Evolutionary conservation across 2,113 vertebrate genomes (phyloP).

Genomic region (Peucedramus taeniatus): DNA sequence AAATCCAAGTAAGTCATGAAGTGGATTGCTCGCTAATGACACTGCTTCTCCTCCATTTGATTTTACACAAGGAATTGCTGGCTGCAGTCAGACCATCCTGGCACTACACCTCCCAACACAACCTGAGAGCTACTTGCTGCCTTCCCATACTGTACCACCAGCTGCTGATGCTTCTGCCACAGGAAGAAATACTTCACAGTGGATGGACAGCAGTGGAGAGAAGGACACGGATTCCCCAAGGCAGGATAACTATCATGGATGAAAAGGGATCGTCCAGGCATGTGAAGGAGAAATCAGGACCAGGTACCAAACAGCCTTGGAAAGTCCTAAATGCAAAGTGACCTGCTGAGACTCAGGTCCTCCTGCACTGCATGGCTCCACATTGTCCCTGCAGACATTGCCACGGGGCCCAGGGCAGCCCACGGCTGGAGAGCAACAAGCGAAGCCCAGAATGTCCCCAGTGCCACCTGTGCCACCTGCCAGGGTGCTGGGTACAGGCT

Average conservation of each 20-base stretch:
- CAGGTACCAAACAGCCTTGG: rapidly evolving
- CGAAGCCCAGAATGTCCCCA: not conserved
- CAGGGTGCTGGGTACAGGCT: not conserved
- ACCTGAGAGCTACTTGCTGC: not conserved
- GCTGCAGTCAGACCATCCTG: not conserved
- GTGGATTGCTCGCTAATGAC: not conserved
- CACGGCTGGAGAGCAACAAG: rapidly evolving
- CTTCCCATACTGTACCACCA: rapidly evolving
- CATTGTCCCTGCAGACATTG: not conserved
- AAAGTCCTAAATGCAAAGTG: not conserved
- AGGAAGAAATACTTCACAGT: not conserved
- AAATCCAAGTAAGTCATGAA: not conserved
- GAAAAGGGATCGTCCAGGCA: too few species aligned
- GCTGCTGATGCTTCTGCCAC: not conserved
- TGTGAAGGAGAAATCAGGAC: rapidly evolving
- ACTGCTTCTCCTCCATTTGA: not conserved
- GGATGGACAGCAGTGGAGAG: not conserved
- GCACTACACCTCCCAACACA: not conserved
- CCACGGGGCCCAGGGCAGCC: not conserved
- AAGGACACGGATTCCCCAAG: rapidly evolving
- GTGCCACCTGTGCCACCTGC: not conserved
- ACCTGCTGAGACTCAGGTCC: rapidly evolving
- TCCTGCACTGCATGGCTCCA: rapidly evolving
- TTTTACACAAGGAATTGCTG: not conserved
- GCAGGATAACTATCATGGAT: rapidly evolving